phyloP scores from a whole-genome alignment of 1,140 invertebrate species.

The Lithobius niger region DNA sequence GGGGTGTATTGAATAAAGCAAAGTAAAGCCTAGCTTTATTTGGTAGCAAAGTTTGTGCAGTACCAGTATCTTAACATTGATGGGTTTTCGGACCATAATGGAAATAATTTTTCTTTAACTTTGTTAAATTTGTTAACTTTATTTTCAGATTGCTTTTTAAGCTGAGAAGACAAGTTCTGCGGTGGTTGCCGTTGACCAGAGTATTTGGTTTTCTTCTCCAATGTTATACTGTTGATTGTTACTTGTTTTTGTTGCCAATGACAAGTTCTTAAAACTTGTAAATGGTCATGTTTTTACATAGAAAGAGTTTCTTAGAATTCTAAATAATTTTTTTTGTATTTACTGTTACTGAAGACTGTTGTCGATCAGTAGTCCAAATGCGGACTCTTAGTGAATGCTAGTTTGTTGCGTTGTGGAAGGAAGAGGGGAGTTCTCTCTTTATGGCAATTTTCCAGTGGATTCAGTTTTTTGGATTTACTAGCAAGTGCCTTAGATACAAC shows the following conservation, averaged over 20 bases:
- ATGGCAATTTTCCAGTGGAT: neutral
- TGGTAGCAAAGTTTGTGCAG: too few relatives aligned
- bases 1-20: too few relatives aligned
- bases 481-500: neutral
- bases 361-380: neutral
- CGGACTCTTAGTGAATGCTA: neutral
- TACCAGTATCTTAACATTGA: neutral
- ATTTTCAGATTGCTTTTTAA: neutral
- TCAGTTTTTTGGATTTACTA: neutral
- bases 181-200: neutral
- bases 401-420: neutral
- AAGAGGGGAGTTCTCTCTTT: neutral
- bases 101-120: neutral
- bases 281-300: neutral
- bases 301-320: too few relatives aligned
- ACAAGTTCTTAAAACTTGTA: neutral
- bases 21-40: neutral
- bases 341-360: neutral
- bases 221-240: neutral
- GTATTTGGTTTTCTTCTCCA: neutral
- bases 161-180: neutral
- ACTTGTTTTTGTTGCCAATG: neutral
- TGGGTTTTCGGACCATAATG: neutral
- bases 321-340: neutral
- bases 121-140: neutral